Evolutionary conservation across 2,888 invertebrate species (phyloP), one percentile per base, ranked within the genome.

Genomic region (Erpobdella octoculata): DNA sequence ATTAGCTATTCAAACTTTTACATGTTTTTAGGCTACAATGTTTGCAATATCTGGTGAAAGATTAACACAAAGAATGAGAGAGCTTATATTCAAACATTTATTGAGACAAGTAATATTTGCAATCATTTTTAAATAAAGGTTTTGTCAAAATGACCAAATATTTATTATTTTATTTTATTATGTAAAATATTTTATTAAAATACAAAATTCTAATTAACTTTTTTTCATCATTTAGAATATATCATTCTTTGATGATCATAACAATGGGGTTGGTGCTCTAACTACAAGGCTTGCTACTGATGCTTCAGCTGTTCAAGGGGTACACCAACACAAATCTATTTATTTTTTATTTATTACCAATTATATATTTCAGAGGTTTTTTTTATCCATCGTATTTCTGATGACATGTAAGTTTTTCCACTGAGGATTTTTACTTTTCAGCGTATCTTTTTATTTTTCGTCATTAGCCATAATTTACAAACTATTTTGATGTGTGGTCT

Each of bases 21-120:
- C n/a, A n/a, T n/a, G n/a, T 31, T 61, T 69, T n/a, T 76, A 82
- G 82, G 76, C 76, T 76, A 89, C 87, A 78, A 86, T 88, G 80
- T 91, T 91, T 81, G 89, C 88, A 0, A 84, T 89, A 37, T 90
- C 92, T 38, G 92, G 92, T 46, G 92, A 92, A 82, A 84, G 86
- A 74, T 84, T 93, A 69, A 93, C 92, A 0, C 87, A 88, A 79
- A 85, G 91, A 73, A 81, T 92, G 2, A 85, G 92, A 59, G 72
- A 79, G 18, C 67, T 76, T 70, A 75, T 78, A 9, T 83, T 83
- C 75, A 78, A 75, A 64, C 78, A 81, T 31, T 78, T 83, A 76
- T 79, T 92, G 1, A 84, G 85, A 75, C 91, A 82, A 79, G 73
- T 81, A 71, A 46, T 41, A 18, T 15, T 28, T 37, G 18, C 33